Conservation (phyloP, 2,888 invertebrate species). For the Noctua pronuba region DNA sequence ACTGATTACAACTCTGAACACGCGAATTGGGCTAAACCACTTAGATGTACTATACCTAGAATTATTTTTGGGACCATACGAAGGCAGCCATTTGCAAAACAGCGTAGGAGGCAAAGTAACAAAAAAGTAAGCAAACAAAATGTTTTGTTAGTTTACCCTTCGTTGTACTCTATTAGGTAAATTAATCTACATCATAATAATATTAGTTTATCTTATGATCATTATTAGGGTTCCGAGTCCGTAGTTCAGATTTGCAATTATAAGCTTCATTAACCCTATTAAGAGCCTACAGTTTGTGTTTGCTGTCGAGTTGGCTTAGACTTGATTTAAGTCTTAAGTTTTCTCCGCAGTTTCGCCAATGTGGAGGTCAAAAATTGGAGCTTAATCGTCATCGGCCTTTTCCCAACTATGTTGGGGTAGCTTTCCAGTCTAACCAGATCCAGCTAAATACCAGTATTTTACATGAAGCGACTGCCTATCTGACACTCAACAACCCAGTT, state of each 20-base stretch:
- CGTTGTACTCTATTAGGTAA: background rate
- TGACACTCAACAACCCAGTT: too few species aligned
- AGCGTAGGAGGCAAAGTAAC: conserved; percentile 10
- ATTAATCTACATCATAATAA: background rate
- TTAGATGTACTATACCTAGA: background rate
- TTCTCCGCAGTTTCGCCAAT: background rate
- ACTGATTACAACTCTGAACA: conserved; percentile 16
- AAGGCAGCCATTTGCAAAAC: conserved; percentile 25
- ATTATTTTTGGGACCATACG: conserved; percentile 7
- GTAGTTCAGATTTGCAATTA: background rate
- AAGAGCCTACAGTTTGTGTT: background rate
- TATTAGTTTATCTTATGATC: background rate
- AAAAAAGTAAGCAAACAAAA: conserved; percentile 14
- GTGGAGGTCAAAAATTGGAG: background rate
- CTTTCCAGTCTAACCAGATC: too few species aligned
- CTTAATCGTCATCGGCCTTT: too few species aligned
- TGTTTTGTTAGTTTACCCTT: background rate
- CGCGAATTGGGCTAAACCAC: conserved; percentile 2
- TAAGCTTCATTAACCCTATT: background rate
- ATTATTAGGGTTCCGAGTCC: background rate
- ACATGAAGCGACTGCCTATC: too few species aligned
- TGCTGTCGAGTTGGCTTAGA: background rate
- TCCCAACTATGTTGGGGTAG: too few species aligned
- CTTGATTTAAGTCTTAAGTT: background rate
- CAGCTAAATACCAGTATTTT: too few species aligned